Percentiles rank a stretch among this genome's conserved stretches.
phyloP scores from a whole-genome alignment of 2,888 invertebrate genomes.

The Sipha maydis region DNA sequence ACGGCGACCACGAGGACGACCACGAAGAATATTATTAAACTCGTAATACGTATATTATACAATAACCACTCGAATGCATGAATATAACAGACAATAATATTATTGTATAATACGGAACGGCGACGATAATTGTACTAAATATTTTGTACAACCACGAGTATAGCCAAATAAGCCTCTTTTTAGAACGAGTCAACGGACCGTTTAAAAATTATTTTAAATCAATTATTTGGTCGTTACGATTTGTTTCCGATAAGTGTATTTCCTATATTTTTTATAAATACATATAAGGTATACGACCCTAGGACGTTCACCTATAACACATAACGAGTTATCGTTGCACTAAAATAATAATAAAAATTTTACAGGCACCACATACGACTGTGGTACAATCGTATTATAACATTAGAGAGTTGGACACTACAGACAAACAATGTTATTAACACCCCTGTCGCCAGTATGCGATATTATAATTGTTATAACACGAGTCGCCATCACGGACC shows the following conservation, averaged over 20 bases:
- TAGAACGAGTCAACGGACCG: background rate
- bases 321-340: background rate
- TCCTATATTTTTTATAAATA: too few species aligned
- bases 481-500: background rate
- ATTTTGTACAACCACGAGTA: too few species aligned
- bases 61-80: too few species aligned
- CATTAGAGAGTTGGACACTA: too few species aligned
- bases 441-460: too few species aligned
- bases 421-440: too few species aligned
- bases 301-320: background rate
- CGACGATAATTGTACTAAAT: too few species aligned
- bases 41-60: background rate
- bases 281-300: background rate
- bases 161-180: background rate
- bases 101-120: too few species aligned
- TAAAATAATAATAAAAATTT: background rate
- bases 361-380: background rate
- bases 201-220: conserved; percentile 38
- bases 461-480: background rate
- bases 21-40: conserved; percentile 35
- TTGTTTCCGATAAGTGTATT: background rate
- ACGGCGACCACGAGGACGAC: conserved; percentile 4
- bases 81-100: too few species aligned
- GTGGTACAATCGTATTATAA: too few species aligned
- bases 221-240: conserved; percentile 30